A percentile compares a stretch with the other conserved stretches of the same genome.
These are phyloP conservation scores for Pristionchus pacificus DNA, from an alignment of 1,140 invertebrate species.

Conservation along the genomic window DNA sequence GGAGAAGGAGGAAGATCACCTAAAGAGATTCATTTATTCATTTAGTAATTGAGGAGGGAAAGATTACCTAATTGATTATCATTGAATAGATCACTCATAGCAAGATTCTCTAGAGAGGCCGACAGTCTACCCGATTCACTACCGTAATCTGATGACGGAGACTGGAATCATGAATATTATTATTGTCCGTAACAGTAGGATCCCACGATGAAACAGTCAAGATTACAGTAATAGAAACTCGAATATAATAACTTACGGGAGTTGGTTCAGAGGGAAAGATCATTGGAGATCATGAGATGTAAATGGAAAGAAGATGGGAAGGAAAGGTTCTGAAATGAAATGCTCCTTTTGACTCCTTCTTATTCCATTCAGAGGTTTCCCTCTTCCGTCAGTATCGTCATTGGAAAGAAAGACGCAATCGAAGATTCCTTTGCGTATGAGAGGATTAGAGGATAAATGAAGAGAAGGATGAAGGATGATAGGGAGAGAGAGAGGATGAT, in stretches of 20 bases:
- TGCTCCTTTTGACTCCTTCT: no score
- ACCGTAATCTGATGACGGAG: background rate
- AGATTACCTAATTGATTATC: background rate
- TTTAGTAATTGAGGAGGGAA: background rate
- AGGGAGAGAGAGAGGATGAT: background rate
- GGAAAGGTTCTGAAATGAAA: no score
- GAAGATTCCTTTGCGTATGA: background rate
- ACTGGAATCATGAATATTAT: background rate
- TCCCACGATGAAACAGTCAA: no score
- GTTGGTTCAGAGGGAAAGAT: background rate
- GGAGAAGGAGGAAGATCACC: slow-evolving; percentile 2
- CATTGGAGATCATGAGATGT: slow-evolving; percentile 2
- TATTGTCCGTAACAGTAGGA: background rate
- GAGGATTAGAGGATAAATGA: background rate
- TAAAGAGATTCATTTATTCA: background rate
- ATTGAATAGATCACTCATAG: background rate
- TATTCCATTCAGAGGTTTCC: background rate
- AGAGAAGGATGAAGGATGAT: background rate
- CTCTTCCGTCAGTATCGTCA: background rate
- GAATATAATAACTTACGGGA: slow-evolving; percentile 4
- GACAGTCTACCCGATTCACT: background rate
- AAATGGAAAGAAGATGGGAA: no score
- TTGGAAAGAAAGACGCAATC: background rate
- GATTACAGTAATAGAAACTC: background rate
- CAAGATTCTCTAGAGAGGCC: background rate